Percentiles rank a stretch among this genome's conserved stretches.
phyloP scores from a whole-genome alignment of 1,140 invertebrate species.

The Drosophila carrolli region DNA sequence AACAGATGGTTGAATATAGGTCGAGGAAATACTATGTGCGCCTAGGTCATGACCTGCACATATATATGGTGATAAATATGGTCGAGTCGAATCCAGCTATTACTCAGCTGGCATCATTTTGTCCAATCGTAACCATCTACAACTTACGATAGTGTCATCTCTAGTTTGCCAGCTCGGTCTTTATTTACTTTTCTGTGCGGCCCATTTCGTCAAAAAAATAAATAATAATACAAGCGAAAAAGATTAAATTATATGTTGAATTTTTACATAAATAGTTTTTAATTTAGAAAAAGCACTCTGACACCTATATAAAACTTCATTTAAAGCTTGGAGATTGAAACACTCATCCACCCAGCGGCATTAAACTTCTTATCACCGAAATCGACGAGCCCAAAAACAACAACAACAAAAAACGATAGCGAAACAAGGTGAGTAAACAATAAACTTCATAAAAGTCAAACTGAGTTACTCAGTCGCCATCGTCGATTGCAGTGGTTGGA shows the following conservation, averaged over 20 bases:
- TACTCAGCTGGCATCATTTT: background rate
- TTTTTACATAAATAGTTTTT: background rate
- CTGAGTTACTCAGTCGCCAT: conserved; percentile 14
- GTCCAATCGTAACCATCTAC: background rate
- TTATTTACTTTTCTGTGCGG: conserved; percentile 7
- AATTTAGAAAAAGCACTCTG: background rate
- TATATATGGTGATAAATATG: too few relatives aligned
- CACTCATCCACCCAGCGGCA: conserved; percentile 26
- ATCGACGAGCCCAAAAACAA: background rate
- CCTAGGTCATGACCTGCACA: too few relatives aligned
- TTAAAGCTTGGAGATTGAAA: background rate
- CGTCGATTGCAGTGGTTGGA: conserved; percentile 21
- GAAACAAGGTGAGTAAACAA: conserved; percentile 32
- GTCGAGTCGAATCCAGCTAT: background rate
- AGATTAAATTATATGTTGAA: background rate
- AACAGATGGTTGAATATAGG: too few relatives aligned
- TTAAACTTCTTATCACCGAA: conserved; percentile 62
- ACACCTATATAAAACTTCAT: background rate
- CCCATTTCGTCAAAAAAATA: background rate
- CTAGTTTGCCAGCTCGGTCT: conserved; percentile 6
- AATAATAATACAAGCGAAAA: background rate
- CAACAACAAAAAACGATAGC: conserved; percentile 32
- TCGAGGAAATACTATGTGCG: too few relatives aligned
- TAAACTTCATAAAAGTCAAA: conserved; percentile 38
- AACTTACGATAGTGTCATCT: conserved; percentile 10